phyloP scores from a whole-genome alignment of 2,113 vertebrate genomes.

The Heterotis niloticus region DNA sequence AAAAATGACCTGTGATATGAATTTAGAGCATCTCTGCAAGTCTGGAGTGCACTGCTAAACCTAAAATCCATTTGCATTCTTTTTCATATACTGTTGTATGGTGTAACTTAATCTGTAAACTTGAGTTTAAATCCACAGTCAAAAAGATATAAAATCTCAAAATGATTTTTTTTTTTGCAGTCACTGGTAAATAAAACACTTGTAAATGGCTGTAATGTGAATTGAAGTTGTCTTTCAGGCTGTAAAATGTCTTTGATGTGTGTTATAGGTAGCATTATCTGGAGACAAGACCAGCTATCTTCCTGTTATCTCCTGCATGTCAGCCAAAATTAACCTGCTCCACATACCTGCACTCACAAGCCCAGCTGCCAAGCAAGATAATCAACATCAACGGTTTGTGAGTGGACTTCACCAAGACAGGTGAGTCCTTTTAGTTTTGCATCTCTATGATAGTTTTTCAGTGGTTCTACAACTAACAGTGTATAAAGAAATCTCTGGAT shows the following conservation, averaged over 20 bases:
- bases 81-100: not conserved
- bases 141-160: not conserved
- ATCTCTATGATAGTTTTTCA: no score
- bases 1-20: no score
- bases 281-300: not conserved
- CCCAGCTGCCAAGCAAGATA: slow-evolving; percentile 20
- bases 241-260: no score
- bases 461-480: no score
- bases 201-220: no score
- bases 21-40: no score
- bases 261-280: not conserved
- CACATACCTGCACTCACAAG: slow-evolving; percentile 22
- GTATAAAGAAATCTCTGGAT: no score
- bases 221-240: no score
- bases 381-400: slow-evolving; percentile 36
- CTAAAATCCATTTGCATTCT: no score
- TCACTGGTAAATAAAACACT: no score
- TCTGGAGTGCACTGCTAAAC: no score
- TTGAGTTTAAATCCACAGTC: not conserved
- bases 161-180: not conserved
- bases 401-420: slow-evolving; percentile 27
- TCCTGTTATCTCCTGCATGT: not conserved
- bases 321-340: slow-evolving; percentile 23
- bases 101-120: not conserved
- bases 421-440: slow-evolving; percentile 5